Percentiles rank a stretch among this genome's conserved stretches.
These are phyloP conservation scores for Trinectes maculatus DNA, from an alignment of 2,113 vertebrate genomes.

Conservation along the genomic window DNA sequence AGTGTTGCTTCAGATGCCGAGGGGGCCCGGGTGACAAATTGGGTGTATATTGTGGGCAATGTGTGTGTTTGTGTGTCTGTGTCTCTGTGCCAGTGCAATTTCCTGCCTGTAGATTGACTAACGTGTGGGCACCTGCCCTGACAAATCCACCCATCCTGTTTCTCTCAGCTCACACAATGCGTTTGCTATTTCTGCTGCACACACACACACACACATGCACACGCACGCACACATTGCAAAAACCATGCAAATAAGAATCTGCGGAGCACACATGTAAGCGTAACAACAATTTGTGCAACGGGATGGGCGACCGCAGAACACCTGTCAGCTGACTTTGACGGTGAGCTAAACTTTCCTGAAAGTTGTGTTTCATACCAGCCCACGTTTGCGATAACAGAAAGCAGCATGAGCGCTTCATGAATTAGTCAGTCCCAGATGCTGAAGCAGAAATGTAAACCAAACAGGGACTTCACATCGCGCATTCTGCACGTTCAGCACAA, in stretches of 20 bases:
- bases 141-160: constrained; percentile 80
- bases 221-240: not conserved
- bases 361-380: constrained; percentile 32
- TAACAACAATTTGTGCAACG: not conserved
- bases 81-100: constrained; percentile 73
- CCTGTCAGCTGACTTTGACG: not conserved
- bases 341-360: constrained; percentile 21
- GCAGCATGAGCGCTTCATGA: constrained; percentile 35
- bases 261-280: not conserved
- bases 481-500: constrained; percentile 42
- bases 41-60: constrained; percentile 60
- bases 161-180: constrained; percentile 51
- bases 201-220: not conserved
- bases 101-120: constrained; percentile 73
- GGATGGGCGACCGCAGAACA: not conserved
- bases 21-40: constrained; percentile 40
- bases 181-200: constrained; percentile 5
- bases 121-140: constrained; percentile 75
- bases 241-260: constrained; percentile 7
- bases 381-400: constrained; percentile 31
- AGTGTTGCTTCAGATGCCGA: constrained; percentile 60
- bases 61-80: constrained; percentile 42
- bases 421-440: constrained; percentile 67
- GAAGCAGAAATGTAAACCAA: constrained; percentile 51
- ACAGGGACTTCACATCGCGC: constrained; percentile 49